phyloP scores from a whole-genome alignment of 2,113 vertebrate species.

The Mionectes macconnelli region DNA sequence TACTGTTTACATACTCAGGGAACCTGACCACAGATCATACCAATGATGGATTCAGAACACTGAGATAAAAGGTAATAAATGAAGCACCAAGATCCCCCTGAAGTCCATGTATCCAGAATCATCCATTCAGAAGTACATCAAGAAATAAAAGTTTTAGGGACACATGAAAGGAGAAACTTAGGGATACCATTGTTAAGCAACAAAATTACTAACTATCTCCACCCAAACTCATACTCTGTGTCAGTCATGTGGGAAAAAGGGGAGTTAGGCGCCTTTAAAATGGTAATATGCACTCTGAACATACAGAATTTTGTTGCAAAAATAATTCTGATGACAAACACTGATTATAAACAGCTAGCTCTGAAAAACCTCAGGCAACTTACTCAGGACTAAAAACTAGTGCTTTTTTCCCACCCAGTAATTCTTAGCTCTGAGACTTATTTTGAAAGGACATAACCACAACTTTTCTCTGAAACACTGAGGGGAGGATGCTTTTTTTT shows the following conservation, averaged over 20 bases:
- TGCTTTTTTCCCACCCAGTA: background rate
- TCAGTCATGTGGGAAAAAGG: background rate
- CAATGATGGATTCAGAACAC: background rate
- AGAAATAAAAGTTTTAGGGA: background rate
- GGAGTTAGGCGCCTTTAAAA: background rate
- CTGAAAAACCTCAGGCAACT: background rate
- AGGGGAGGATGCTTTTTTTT: background rate
- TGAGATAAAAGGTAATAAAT: background rate
- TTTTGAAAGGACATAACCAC: background rate
- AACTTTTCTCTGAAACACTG: rapidly evolving
- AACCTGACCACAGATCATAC: background rate
- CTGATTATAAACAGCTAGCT: background rate
- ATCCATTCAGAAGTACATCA: background rate
- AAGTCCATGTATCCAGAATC: background rate
- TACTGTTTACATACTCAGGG: background rate
- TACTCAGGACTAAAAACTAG: background rate
- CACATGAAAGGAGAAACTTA: background rate
- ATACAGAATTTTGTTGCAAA: background rate
- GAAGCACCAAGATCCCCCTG: background rate
- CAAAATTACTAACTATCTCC: background rate
- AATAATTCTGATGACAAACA: background rate
- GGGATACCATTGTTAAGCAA: background rate
- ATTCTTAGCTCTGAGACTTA: background rate
- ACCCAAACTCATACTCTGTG: background rate
- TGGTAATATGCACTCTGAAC: background rate